Evolutionary conservation across 2,888 invertebrate genomes (phyloP).

Genomic region (Leptopilina myrica): DNA sequence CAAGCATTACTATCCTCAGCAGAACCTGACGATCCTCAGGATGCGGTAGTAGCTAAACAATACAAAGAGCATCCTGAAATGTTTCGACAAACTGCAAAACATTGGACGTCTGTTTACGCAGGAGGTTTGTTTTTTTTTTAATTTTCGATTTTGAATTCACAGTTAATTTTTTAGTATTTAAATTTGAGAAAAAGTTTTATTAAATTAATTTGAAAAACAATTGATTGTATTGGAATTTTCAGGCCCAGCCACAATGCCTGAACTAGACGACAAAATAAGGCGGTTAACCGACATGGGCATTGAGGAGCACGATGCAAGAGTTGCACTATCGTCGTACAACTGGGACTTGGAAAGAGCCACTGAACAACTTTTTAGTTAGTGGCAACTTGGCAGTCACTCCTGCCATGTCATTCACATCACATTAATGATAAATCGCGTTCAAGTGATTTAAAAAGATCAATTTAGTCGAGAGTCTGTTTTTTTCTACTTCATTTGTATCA

Average conservation of each 20-base stretch:
- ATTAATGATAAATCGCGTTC: slow-evolving; percentile 54
- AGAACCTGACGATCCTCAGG: slow-evolving; percentile 95
- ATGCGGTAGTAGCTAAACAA: slow-evolving; percentile 98
- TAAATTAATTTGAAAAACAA: slow-evolving; percentile 8
- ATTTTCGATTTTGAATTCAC: not conserved
- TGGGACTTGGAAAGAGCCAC: slow-evolving; percentile 96
- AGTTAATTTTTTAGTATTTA: not conserved
- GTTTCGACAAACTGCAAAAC: slow-evolving; percentile 93
- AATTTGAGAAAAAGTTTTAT: no score
- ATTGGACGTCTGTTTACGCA: slow-evolving; percentile 98
- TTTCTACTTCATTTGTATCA: slow-evolving; percentile 67
- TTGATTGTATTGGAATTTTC: slow-evolving; percentile 59
- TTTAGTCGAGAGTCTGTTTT: slow-evolving; percentile 57
- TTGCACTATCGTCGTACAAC: slow-evolving; percentile 93
- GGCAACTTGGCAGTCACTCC: slow-evolving; percentile 63
- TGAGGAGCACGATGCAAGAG: slow-evolving; percentile 91
- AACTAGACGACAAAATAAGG: slow-evolving; percentile 92
- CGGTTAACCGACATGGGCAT: slow-evolving; percentile 96
- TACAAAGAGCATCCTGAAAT: slow-evolving; percentile 92
- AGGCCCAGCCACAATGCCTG: slow-evolving; percentile 86
- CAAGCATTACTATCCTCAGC: slow-evolving; percentile 96
- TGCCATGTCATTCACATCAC: slow-evolving; percentile 61
- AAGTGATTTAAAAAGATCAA: slow-evolving; percentile 58
- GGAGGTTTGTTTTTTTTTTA: slow-evolving; percentile 81
- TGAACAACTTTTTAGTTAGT: slow-evolving; percentile 91